Conservation (phyloP, 2,113 vertebrate species). For the Acanthochromis polyacanthus region DNA sequence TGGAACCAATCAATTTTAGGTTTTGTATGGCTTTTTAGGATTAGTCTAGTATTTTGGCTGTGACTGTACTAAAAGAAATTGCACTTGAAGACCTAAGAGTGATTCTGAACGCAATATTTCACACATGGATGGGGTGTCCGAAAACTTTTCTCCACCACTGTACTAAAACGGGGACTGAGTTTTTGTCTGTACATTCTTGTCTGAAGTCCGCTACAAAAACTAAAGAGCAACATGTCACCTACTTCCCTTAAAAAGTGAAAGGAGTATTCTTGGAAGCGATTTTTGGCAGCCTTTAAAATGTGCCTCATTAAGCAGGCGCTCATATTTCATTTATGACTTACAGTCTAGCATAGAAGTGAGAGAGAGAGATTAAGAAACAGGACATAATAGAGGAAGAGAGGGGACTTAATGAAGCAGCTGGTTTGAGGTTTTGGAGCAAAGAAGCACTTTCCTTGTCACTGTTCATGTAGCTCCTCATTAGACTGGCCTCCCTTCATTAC, state of each 20-base stretch:
- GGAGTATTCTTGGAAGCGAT: not conserved
- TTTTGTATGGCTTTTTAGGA: no score
- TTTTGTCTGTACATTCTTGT: not conserved
- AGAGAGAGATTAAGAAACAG: not conserved
- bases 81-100: no score
- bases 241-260: slow-evolving; percentile 28
- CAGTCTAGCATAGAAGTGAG: not conserved
- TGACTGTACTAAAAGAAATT: no score
- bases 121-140: no score
- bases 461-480: slow-evolving; percentile 17
- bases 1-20: no score
- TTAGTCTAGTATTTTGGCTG: no score
- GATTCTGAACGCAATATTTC: no score
- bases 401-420: slow-evolving; percentile 16
- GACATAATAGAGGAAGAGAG: not conserved
- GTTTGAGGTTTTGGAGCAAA: slow-evolving; percentile 13
- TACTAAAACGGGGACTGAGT: slow-evolving; percentile 5
- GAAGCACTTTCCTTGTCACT: slow-evolving; percentile 21
- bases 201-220: not conserved
- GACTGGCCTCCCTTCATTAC: not conserved
- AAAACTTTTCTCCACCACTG: not conserved
- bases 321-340: slow-evolving; percentile 23
- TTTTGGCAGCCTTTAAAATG: not conserved
- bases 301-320: not conserved
- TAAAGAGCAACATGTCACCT: not conserved